Conservation (phyloP, 2,888 invertebrate species). For the Hypsopygia costalis region DNA sequence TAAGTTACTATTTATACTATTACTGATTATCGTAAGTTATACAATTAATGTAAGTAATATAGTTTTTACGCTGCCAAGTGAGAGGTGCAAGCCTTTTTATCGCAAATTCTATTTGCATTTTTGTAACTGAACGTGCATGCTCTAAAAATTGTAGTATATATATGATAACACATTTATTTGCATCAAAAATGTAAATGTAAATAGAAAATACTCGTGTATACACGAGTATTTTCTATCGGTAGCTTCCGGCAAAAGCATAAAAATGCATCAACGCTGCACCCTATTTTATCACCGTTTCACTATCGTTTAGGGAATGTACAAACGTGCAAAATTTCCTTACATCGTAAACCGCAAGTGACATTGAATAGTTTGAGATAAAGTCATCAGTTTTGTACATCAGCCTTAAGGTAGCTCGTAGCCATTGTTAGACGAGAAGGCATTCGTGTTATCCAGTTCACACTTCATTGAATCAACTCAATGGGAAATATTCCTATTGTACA, state of each 20-base stretch:
- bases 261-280: background rate
- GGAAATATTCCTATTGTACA: constrained; percentile 53
- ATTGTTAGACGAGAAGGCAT: constrained; percentile 44
- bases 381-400: constrained; percentile 26
- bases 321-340: background rate
- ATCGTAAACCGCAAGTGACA: constrained; percentile 3
- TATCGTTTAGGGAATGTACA: background rate
- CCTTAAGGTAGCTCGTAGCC: constrained; percentile 37
- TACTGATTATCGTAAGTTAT: no score
- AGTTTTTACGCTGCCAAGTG: no score
- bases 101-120: no score
- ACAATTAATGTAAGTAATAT: no score
- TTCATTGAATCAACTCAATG: constrained; percentile 60
- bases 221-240: no score
- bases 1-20: no score
- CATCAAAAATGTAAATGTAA: no score
- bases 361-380: constrained; percentile 7
- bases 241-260: background rate
- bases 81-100: no score
- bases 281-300: background rate
- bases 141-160: no score
- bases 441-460: constrained; percentile 63
- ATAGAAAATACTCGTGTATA: no score
- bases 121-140: no score
- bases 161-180: no score